Evolutionary conservation across 2,113 vertebrate genomes (phyloP), one percentile per base, ranked within the genome.

Genomic region (Noctilio leporinus): DNA sequence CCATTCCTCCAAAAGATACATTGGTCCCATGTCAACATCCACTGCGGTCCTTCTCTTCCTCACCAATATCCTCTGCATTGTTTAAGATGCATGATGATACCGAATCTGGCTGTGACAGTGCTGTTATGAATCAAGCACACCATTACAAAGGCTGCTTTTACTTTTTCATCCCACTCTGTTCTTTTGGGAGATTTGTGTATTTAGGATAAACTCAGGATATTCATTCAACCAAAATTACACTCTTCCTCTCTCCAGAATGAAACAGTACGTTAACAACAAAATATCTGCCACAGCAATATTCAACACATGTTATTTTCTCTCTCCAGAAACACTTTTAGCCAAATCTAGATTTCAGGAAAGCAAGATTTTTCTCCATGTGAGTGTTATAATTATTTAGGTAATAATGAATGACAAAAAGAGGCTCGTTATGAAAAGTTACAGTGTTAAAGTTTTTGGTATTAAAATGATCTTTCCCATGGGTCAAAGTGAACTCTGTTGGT

Each of bases 371-470:
- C 57, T 96, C 67, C 22, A 94, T 17, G 59, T 35, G 43, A 85
- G 30, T 88, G 15, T 10, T 73, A 10, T 17, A 82, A 38, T 72
- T 82, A 93, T 83, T 93, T 75, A 53, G 69, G 77, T 78, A 72
- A 85, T 47, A 86, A 28, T 51, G 81, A 93, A 91, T 86, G 45
- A 73, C 45, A 51, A 85, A 73, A 96, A 53, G 62, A 92, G 84
- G 86, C 22, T 43, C 45, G 49, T 40, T 57, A 57, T 59, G 81
- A 82, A 62, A 89, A 73, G 62, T 59, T 62, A 55, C 59, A 47
- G 38, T 72, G 70, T 59, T 95, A 80, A 77, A 86, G 55, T 86
- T 67, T 93, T 76, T 78, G 43, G 59, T 53, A 86, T 89, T 95
- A 78, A 89, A 93, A 78, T 62, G 38, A 86, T 78, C 83, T 55